A percentile compares a stretch with the other conserved stretches of the same genome.
phyloP scores from a whole-genome alignment of 1,140 invertebrate genomes.

The Aphis craccivora region DNA sequence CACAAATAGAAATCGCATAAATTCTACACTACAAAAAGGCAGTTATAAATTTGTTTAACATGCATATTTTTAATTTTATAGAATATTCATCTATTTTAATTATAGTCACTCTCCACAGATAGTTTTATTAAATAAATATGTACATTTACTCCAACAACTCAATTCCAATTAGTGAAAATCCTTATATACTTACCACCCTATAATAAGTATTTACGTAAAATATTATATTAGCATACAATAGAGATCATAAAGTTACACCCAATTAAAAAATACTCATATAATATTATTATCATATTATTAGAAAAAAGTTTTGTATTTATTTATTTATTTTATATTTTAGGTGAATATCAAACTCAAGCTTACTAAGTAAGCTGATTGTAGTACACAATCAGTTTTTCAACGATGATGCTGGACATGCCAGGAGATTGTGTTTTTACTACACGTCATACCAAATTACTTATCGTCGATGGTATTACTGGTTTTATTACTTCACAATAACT shows the following conservation, averaged over 20 bases:
- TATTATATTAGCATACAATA: not conserved
- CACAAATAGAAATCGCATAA: not conserved
- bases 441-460: not conserved
- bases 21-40: not conserved
- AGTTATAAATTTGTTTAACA: not conserved
- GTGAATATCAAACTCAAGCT: slow-evolving; percentile 56
- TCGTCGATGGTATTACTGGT: not conserved
- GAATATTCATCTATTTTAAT: not conserved
- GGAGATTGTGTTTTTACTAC: slow-evolving; percentile 1
- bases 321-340: not conserved
- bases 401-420: not conserved
- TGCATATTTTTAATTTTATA: not conserved
- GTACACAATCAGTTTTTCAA: not conserved
- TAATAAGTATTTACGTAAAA: not conserved
- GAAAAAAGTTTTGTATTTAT: not conserved
- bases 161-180: not conserved
- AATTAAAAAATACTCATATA: not conserved
- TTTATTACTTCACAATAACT: slow-evolving; percentile 6
- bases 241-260: not conserved
- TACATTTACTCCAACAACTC: not conserved
- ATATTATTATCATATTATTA: not conserved
- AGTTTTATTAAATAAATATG: not conserved
- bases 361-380: not conserved
- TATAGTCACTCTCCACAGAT: not conserved
- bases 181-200: not conserved